These are phyloP conservation scores for Heliornis fulica DNA, from an alignment of 2,113 vertebrate genomes.

Conservation along the genomic window DNA sequence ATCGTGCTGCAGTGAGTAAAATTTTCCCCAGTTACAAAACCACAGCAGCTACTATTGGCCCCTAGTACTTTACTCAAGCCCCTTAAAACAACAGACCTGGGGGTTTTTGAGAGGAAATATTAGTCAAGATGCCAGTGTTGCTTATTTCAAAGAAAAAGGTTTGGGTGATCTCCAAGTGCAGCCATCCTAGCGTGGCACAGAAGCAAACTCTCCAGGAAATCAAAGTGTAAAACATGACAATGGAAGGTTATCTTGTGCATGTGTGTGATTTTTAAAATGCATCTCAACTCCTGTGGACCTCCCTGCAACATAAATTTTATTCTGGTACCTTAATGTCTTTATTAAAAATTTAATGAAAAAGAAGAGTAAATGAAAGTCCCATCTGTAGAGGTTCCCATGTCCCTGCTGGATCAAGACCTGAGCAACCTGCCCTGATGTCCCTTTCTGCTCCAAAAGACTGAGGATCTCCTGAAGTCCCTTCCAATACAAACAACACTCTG, in stretches of 20 bases:
- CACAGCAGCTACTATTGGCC: background rate
- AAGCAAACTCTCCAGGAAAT: background rate
- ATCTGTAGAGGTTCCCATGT: background rate
- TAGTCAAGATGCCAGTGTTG: background rate
- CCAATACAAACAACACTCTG: background rate
- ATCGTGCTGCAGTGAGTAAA: background rate
- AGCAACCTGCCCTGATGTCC: accelerated
- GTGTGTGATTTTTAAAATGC: background rate
- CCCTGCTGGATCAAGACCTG: background rate
- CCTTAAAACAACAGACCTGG: background rate
- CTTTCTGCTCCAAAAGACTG: background rate
- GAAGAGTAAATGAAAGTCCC: background rate
- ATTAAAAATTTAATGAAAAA: background rate
- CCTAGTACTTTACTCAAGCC: background rate
- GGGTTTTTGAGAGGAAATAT: background rate
- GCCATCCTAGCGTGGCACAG: background rate
- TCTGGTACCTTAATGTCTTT: background rate
- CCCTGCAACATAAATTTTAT: background rate
- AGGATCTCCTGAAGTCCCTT: background rate
- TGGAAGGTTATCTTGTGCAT: background rate
- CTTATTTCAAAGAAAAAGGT: background rate
- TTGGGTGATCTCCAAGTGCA: background rate
- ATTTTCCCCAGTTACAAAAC: background rate
- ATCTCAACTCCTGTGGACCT: background rate
- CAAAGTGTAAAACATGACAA: background rate